phyloP scores from a whole-genome alignment of 1,140 invertebrate species.

The Pseudomyrmex gracilis region DNA sequence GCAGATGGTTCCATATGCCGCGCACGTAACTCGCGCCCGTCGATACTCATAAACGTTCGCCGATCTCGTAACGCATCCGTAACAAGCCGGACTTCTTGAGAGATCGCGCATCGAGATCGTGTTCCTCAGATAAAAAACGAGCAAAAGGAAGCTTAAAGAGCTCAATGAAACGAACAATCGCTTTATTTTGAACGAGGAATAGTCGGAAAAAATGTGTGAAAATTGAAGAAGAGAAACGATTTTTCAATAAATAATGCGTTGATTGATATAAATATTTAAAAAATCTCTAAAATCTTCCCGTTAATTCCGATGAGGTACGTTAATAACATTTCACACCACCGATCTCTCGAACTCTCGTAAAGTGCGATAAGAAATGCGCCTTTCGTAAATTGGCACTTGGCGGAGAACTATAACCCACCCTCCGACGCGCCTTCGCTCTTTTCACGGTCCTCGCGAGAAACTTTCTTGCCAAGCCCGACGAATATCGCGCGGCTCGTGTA shows the following conservation, averaged over 20 bases:
- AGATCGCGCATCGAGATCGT: neutral
- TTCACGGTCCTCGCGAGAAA: slow-evolving; percentile 57
- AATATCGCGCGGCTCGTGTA: slow-evolving; percentile 72
- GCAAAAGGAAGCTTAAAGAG: neutral
- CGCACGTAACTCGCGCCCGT: slow-evolving; percentile 8
- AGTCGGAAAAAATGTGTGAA: neutral
- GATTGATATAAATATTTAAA: neutral
- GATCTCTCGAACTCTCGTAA: neutral
- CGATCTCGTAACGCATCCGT: slow-evolving; percentile 28
- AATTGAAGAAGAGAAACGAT: neutral
- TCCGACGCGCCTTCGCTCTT: slow-evolving; percentile 47
- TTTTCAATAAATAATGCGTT: neutral
- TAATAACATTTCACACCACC: slow-evolving; percentile 41
- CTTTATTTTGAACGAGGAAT: neutral
- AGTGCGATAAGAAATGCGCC: slow-evolving; percentile 40
- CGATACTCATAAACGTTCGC: slow-evolving; percentile 25
- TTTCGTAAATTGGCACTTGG: slow-evolving; percentile 54
- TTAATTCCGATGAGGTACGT: slow-evolving; percentile 10
- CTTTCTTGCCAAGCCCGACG: slow-evolving; percentile 68
- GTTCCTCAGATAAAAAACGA: neutral
- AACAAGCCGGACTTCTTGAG: slow-evolving; percentile 12
- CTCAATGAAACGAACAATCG: neutral
- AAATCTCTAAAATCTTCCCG: neutral
- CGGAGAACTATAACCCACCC: slow-evolving; percentile 34
- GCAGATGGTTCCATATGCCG: neutral